phyloP scores from a whole-genome alignment of 2,113 vertebrate species.

The Daphoenositta chrysoptera region DNA sequence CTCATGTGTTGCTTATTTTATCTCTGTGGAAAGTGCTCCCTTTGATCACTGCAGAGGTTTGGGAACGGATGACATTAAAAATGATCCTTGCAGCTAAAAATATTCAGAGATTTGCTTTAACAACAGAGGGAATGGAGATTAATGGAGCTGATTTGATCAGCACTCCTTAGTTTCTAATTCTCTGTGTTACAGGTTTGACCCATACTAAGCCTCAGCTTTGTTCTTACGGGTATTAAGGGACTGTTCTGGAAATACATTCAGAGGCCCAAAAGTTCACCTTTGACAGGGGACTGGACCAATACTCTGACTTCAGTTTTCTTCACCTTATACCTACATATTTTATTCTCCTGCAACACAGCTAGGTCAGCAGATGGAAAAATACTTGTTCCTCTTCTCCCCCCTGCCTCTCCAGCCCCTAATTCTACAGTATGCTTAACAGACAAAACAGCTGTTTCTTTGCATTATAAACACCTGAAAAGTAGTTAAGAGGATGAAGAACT shows the following conservation, averaged over 20 bases:
- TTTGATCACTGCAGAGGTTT: slow-evolving; percentile 61
- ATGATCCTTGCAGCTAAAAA: slow-evolving; percentile 54
- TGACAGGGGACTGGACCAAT: neutral
- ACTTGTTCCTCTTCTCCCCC: neutral
- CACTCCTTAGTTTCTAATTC: neutral
- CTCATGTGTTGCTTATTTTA: slow-evolving; percentile 60
- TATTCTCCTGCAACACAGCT: neutral
- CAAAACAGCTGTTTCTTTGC: neutral
- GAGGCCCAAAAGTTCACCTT: neutral
- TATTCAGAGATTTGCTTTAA: slow-evolving; percentile 28
- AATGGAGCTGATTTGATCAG: neutral
- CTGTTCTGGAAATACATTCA: slow-evolving; percentile 19
- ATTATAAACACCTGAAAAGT: neutral
- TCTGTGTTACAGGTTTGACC: neutral
- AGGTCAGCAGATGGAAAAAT: neutral
- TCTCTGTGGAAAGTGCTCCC: slow-evolving; percentile 55
- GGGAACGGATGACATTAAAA: slow-evolving; percentile 52
- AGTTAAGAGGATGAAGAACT: slow-evolving; percentile 4
- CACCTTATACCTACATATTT: neutral
- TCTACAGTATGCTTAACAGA: neutral
- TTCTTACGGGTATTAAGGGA: slow-evolving; percentile 44
- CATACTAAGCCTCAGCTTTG: slow-evolving; percentile 15
- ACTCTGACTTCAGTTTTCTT: slow-evolving; percentile 15
- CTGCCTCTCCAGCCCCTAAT: neutral
- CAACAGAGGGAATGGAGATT: neutral